Base-by-base conservation (phyloP, 2,888 invertebrate species). In the Magallana nippona region DNA sequence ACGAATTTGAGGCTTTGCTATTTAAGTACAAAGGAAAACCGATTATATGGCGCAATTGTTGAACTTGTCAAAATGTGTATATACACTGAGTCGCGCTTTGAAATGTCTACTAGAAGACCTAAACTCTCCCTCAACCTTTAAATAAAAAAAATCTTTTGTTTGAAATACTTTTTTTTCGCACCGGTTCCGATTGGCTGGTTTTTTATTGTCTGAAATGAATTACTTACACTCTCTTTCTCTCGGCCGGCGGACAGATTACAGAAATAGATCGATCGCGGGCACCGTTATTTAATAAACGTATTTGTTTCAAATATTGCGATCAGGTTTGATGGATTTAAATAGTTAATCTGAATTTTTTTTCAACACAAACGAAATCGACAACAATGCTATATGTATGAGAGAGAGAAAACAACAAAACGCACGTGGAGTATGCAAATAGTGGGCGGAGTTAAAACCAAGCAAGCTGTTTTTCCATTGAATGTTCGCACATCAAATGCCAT, bases 401-500 rank as follows among this genome's bases (percentile, higher is more conserved):
- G 19, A 17, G 32, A 27, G 32, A 22, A 71, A 32, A 71, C 13
- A 79, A 56, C 57, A 56, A 57, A 44, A 79, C 58, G 27, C 79
- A 79, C 82, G 60, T 82, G 82, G 63, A 60, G 55, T 82, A 77
- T 55, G 63, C 82, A 82, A 82, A 82, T 56, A 82, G 71, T 82
- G 44, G 82, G 82, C 82, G 82, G 82, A 63, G 82, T 71, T 71
- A 17, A 71, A 71, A 55, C 32, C 71, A 44, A 44, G 71, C 63
- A 71, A 27, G 44, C 82, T 82, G 55, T 44, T 19, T 56, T 58
- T 55, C 62, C 82, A 82, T 84, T 82, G 83, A 82, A 78, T 83
- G 81, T 55, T 82, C 82, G 84, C 81, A 79, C 78, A 84, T 82
- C 56, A 81, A 87, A 83, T 81, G 78, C 55, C 56, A 85, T 88